Evolutionary conservation across 2,888 invertebrate species (phyloP), one percentile per base, ranked within the genome.

Genomic region (Erebia epiphron): DNA sequence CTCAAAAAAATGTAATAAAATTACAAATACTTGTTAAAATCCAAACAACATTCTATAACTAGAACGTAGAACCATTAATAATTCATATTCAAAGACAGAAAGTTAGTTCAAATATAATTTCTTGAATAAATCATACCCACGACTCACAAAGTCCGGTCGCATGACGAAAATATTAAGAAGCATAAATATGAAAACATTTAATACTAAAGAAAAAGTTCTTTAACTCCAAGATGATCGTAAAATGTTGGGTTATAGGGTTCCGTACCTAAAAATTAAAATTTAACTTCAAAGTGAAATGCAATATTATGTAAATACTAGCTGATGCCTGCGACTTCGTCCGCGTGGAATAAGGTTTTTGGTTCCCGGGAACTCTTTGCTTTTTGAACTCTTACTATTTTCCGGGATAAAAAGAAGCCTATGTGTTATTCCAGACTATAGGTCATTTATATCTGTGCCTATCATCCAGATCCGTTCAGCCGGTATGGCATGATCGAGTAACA

Each of bases 81-180:
- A 13, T 54, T 52, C n/a, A 16, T 54, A 67, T 67, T 58, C 58
- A 58, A 67, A 67, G 49, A 3, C 49, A 9, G 18, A 58, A 67
- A 67, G 43, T 67, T 67, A 58, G 26, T 4, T 16, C 67, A 58
- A 67, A 67, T 58, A 67, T 58, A 67, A 57, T 67, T 67, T 50
- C 26, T 67, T 35, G 67, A 46, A 67, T 67, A 67, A 67, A 67
- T 58, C 67, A n/a, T n/a, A 16, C 35, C 41, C 11, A 16, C 35
- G 13, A 43, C 57, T 58, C n/a, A 46, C 10, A 26, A 16, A 65
- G 56, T 43, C 64, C 18, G 41, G 13, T 16, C 16, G 41, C 18
- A 18, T 14, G 65, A 67, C n/a, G 49, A 66, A 57, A 57, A 56
- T 46, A 18, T 41, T 62, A 46, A 41, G 14, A 9, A 14, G n/a